A percentile compares a stretch with the other conserved stretches of the same genome.
phyloP scores from a whole-genome alignment of 1,140 invertebrate species.

The Oncopodura yosiiana region DNA sequence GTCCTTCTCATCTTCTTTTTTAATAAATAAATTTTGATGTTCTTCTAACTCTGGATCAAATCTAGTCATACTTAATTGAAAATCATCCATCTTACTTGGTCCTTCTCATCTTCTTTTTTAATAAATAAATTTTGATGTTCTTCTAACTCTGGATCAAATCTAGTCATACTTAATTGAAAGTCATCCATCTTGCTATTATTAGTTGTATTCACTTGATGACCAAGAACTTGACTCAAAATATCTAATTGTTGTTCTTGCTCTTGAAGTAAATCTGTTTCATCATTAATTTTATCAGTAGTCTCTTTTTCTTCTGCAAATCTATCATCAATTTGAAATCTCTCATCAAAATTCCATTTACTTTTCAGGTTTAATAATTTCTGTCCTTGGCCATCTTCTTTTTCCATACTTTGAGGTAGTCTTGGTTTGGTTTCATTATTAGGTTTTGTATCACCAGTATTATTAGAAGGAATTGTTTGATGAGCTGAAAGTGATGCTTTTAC shows the following conservation, averaged over 20 bases:
- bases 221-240: constrained; percentile 21
- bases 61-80: constrained; percentile 8
- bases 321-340: constrained; percentile 26
- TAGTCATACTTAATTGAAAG: constrained; percentile 5
- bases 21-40: not conserved
- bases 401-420: too few relatives aligned
- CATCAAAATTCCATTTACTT: constrained; percentile 17
- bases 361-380: constrained; percentile 23
- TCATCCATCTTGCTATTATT: not conserved
- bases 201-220: constrained; percentile 5
- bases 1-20: not conserved
- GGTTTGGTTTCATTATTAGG: too few relatives aligned
- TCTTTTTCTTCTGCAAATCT: constrained; percentile 22
- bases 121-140: not conserved
- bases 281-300: not conserved
- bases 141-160: constrained; percentile 12
- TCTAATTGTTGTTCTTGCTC: constrained; percentile 16
- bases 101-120: not conserved
- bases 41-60: constrained; percentile 11
- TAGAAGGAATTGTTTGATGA: too few relatives aligned
- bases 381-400: too few relatives aligned
- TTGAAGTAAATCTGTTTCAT: not conserved
- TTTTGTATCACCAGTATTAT: too few relatives aligned
- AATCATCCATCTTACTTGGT: not conserved
- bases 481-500: too few relatives aligned